phyloP scores from a whole-genome alignment of 2,797 vertebrate genomes.

The Muscicapa striata region DNA sequence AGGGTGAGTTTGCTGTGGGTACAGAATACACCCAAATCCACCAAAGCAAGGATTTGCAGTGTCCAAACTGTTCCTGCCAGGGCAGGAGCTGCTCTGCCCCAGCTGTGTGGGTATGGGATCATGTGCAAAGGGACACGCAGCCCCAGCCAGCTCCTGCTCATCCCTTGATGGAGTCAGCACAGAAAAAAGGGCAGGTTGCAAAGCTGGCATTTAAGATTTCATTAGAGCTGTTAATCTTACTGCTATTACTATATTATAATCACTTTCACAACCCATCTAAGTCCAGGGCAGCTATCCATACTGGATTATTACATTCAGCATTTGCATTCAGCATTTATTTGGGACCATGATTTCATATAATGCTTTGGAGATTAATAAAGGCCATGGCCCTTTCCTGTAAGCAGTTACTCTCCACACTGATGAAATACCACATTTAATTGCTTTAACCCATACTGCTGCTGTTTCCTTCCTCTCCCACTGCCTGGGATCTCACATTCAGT shows the following conservation, averaged over 20 bases:
- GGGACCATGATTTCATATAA: background rate
- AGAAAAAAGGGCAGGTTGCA: background rate
- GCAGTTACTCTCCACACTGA: background rate
- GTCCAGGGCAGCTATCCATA: background rate
- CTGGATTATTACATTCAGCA: background rate
- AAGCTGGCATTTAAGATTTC: background rate
- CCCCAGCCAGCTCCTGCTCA: background rate
- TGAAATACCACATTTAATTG: background rate
- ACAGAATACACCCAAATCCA: background rate
- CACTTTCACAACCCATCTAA: background rate
- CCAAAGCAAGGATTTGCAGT: background rate
- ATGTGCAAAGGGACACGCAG: fast-evolving
- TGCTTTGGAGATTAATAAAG: background rate
- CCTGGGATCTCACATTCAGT: fast-evolving
- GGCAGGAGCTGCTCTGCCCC: background rate
- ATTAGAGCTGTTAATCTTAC: background rate
- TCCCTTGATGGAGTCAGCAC: fast-evolving
- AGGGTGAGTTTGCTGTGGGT: background rate
- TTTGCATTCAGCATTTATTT: background rate
- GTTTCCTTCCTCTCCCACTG: background rate
- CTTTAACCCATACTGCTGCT: background rate
- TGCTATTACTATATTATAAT: background rate
- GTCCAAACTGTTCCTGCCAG: background rate
- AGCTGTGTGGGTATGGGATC: background rate
- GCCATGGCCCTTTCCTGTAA: background rate